phyloP scores from a whole-genome alignment of 2,797 vertebrate genomes.

The Rousettus madagascariensis region DNA sequence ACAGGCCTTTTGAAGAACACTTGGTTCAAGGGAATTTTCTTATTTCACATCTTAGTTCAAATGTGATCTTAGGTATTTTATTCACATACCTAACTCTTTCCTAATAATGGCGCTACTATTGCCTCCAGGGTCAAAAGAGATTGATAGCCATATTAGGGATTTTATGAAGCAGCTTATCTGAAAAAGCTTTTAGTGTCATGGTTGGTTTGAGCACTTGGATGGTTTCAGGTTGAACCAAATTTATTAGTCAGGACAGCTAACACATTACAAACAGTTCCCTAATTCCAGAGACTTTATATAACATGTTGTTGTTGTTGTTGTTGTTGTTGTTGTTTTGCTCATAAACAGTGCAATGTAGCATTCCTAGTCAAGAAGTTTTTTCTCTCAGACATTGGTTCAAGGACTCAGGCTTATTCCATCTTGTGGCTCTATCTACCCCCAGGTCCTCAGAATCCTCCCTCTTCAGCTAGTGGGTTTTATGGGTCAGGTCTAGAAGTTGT shows the following conservation, averaged over 20 bases:
- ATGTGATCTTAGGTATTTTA: constrained; percentile 1
- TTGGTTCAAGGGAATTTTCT: not conserved
- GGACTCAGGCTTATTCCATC: not conserved
- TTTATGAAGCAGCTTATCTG: not conserved
- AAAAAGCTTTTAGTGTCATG: not conserved
- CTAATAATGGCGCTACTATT: not conserved
- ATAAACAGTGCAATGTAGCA: not conserved
- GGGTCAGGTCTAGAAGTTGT: not conserved
- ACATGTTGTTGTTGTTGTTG: not conserved
- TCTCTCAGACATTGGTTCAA: not conserved
- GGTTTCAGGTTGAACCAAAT: not conserved
- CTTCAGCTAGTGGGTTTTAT: not conserved
- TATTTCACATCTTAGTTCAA: not conserved
- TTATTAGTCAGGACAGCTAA: not conserved
- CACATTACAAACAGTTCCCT: not conserved
- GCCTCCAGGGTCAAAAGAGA: not conserved
- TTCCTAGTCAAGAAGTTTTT: not conserved
- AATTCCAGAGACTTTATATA: not conserved
- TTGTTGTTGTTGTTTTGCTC: too few relatives aligned
- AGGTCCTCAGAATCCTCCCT: not conserved
- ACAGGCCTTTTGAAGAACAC: not conserved
- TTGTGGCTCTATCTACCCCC: not conserved
- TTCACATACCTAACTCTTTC: not conserved
- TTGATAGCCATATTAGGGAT: not conserved
- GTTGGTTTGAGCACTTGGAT: not conserved